phyloP scores from a whole-genome alignment of 1,140 invertebrate species.

The Euura saliciscinereae region DNA sequence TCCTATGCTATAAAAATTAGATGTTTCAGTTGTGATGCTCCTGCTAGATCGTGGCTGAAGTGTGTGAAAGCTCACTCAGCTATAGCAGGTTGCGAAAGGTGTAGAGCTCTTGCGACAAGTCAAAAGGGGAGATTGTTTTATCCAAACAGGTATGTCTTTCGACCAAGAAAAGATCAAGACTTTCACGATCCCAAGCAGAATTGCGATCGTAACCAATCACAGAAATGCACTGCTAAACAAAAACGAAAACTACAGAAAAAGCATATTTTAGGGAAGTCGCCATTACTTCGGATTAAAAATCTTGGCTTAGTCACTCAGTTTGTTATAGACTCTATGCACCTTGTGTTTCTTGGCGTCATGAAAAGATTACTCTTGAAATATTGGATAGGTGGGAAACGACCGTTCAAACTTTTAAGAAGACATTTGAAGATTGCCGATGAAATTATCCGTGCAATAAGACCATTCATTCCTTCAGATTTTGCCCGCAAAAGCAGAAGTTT shows the following conservation, averaged over 20 bases:
- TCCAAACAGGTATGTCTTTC: no score
- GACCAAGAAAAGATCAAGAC: no score
- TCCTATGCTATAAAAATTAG: conserved; percentile 25
- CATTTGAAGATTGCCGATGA: not conserved
- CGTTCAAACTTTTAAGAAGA: not conserved
- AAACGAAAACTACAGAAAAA: conserved; percentile 29
- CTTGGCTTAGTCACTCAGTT: not conserved
- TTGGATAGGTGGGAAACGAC: not conserved
- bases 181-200: no score
- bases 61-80: not conserved
- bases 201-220: not conserved
- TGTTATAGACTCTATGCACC: not conserved
- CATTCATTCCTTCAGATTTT: conserved; percentile 50
- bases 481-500: conserved; percentile 46
- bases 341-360: not conserved
- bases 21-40: conserved; percentile 33
- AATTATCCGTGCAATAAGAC: conserved; percentile 5
- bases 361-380: conserved; percentile 23
- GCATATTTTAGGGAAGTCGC: conserved; percentile 36
- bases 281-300: conserved; percentile 22
- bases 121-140: not conserved
- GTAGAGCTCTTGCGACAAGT: not conserved
- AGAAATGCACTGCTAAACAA: not conserved
- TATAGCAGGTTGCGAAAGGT: not conserved
- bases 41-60: not conserved